phyloP scores from a whole-genome alignment of 2,113 vertebrate genomes.

The Zeus faber region DNA sequence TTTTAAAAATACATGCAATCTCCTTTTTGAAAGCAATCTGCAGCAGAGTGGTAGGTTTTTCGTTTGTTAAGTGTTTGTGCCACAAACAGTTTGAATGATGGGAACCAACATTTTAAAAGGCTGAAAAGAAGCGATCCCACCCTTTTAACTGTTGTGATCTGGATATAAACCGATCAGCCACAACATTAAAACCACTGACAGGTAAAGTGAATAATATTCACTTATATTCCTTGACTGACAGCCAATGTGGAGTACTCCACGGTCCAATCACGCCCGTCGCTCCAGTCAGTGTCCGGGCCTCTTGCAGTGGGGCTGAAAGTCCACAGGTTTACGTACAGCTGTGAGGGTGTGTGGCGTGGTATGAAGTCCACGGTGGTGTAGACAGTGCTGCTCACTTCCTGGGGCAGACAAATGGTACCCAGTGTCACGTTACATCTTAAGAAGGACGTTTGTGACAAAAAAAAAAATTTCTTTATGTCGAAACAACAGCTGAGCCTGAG shows the following conservation, averaged over 20 bases:
- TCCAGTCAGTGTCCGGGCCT: neutral
- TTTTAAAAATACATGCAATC: no score
- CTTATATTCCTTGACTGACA: slow-evolving; percentile 21
- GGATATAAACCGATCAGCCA: no score
- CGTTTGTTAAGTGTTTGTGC: no score
- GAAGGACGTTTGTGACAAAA: slow-evolving; percentile 26
- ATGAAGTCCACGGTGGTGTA: slow-evolving; percentile 72
- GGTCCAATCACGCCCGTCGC: slow-evolving; percentile 22
- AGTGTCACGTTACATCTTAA: neutral
- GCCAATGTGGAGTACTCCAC: slow-evolving; percentile 72
- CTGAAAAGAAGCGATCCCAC: no score
- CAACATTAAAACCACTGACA: no score
- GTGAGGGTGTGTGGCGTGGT: slow-evolving; percentile 29
- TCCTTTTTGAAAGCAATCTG: no score
- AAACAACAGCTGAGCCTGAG: slow-evolving; percentile 49
- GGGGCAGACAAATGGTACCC: slow-evolving; percentile 16
- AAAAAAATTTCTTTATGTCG: no score
- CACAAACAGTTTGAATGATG: no score
- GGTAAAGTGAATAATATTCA: no score
- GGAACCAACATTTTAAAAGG: no score
- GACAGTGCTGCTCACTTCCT: slow-evolving; percentile 53
- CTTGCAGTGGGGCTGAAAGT: slow-evolving; percentile 7
- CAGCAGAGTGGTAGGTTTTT: no score
- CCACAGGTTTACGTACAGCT: slow-evolving; percentile 60
- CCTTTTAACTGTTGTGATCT: no score